A percentile compares a stretch with the other conserved stretches of the same genome.
phyloP scores from a whole-genome alignment of 2,888 invertebrate genomes.

The Girardia tigrina region DNA sequence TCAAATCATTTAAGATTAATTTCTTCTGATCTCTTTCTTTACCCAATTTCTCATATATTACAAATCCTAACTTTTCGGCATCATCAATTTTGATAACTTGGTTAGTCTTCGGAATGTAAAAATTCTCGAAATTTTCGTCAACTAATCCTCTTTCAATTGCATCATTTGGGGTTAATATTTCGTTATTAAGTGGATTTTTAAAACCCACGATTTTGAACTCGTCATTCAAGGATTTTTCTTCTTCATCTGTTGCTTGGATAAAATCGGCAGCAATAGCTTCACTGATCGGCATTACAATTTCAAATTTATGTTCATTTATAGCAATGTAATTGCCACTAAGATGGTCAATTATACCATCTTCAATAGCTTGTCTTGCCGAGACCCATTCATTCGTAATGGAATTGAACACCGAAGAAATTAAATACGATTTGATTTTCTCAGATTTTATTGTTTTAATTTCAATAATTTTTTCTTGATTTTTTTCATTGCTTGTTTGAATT shows the following conservation, averaged over 20 bases:
- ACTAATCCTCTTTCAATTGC: conserved; percentile 41
- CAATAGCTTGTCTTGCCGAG: conserved; percentile 67
- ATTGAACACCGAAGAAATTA: conserved; percentile 56
- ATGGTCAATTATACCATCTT: conserved; percentile 56
- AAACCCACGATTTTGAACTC: not conserved
- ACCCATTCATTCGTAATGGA: conserved; percentile 69
- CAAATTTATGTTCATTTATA: not conserved
- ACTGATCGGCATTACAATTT: not conserved
- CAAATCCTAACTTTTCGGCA: conserved; percentile 16
- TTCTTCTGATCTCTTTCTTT: not conserved
- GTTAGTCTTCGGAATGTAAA: conserved; percentile 23
- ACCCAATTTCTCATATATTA: not conserved
- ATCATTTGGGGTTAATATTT: conserved; percentile 52
- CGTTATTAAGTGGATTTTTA: conserved; percentile 54
- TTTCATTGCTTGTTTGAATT: conserved; percentile 42
- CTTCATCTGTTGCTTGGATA: not conserved
- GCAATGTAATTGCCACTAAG: conserved; percentile 19
- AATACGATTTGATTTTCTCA: conserved; percentile 3
- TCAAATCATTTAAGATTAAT: conserved; percentile 33
- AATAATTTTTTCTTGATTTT: conserved; percentile 27
- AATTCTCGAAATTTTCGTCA: conserved; percentile 32
- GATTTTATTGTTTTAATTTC: not conserved
- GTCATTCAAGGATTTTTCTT: not conserved
- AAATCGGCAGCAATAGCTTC: not conserved
- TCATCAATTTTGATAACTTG: conserved; percentile 28